Evolutionary conservation across 2,113 vertebrate species (phyloP).

Genomic region (Rhipidura dahli): DNA sequence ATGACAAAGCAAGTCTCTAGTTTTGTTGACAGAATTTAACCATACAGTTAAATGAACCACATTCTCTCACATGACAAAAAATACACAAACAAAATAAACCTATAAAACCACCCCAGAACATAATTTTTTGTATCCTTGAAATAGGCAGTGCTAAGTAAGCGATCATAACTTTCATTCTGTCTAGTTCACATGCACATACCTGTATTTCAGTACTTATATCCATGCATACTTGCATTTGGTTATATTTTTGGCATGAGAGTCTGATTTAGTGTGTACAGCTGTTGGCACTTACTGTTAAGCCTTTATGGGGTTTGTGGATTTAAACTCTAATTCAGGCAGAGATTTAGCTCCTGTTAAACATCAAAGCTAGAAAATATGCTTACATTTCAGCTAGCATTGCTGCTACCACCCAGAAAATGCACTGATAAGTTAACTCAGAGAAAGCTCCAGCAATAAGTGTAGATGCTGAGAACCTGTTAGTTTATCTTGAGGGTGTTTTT

Average conservation of each 20-base stretch:
- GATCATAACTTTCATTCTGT: neutral
- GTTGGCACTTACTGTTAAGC: conserved; percentile 4
- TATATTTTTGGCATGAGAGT: neutral
- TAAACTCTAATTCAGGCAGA: conserved; percentile 11
- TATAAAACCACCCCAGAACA: neutral
- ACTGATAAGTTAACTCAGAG: neutral
- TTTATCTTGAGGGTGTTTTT: neutral
- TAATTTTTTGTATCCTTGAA: neutral
- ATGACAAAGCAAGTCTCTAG: conserved; percentile 28
- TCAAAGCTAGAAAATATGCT: neutral
- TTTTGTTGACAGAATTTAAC: neutral
- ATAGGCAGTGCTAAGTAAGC: neutral
- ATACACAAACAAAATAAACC: neutral
- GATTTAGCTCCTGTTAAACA: conserved; percentile 17
- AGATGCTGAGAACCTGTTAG: neutral
- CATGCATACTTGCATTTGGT: neutral
- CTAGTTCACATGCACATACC: neutral
- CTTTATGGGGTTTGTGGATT: neutral
- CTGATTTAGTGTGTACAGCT: conserved; percentile 23
- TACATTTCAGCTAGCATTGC: neutral
- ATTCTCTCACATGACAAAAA: neutral
- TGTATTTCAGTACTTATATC: neutral
- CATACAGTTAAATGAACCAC: neutral
- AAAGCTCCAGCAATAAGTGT: neutral
- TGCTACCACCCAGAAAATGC: neutral